phyloP scores from a whole-genome alignment of 1,140 invertebrate genomes.

The Mamestra configurata region DNA sequence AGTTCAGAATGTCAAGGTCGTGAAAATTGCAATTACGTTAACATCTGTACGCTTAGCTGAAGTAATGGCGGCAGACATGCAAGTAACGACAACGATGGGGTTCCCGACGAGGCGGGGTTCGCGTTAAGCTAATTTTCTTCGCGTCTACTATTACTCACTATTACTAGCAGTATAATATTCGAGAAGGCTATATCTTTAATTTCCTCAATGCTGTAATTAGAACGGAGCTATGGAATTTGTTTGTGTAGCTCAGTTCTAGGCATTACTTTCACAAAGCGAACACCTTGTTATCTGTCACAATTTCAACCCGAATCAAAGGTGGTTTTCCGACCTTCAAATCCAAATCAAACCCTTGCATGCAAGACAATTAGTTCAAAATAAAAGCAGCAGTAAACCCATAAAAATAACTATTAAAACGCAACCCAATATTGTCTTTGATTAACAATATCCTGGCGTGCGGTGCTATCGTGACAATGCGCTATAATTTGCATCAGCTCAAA shows the following conservation, averaged over 20 bases:
- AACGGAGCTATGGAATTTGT: no score
- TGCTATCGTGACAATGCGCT: constrained; percentile 25
- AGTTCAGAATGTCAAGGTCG: constrained; percentile 8
- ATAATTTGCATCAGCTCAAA: constrained; percentile 37
- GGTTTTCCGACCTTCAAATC: background rate
- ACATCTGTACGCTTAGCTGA: background rate
- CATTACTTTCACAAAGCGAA: no score
- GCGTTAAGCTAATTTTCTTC: background rate
- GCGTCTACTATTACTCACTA: no score
- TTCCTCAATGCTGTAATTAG: no score
- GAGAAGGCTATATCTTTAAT: no score
- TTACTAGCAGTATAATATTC: no score
- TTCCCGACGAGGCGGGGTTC: background rate
- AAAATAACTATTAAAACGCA: constrained; percentile 2
- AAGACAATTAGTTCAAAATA: background rate
- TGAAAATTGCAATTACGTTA: constrained; percentile 8
- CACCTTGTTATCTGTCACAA: background rate
- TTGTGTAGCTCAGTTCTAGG: no score
- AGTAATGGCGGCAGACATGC: constrained; percentile 26
- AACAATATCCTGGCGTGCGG: constrained; percentile 16
- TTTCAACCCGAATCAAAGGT: background rate
- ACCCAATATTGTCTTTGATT: constrained; percentile 9
- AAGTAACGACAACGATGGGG: background rate
- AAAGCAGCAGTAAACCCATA: constrained; percentile 2
- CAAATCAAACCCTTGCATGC: background rate